Conservation (phyloP, 2,797 vertebrate species). For the Nyctalus aviator region DNA sequence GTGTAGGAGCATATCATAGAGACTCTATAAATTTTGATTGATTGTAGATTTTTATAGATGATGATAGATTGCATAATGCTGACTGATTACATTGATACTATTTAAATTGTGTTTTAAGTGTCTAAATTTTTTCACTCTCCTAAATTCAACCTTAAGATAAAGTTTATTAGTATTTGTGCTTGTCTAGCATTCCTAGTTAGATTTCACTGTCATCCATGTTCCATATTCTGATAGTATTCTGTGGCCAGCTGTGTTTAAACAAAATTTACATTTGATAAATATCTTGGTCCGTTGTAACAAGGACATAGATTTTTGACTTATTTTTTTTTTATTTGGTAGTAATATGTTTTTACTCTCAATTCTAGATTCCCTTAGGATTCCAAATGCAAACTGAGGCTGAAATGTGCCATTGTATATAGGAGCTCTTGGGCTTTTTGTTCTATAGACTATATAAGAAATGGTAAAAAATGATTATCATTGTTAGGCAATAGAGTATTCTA, state of each 20-base stretch:
- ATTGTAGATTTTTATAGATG: background rate
- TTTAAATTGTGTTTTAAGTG: conserved; percentile 1
- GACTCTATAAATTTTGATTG: background rate
- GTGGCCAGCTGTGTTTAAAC: background rate
- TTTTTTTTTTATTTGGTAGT: background rate
- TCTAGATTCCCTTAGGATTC: background rate
- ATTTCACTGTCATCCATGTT: background rate
- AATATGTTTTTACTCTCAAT: conserved; percentile 32
- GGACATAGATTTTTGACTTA: background rate
- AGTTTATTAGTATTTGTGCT: background rate
- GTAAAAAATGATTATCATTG: background rate
- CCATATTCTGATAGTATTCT: conserved; percentile 8
- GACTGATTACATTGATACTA: background rate
- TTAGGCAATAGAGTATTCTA: background rate
- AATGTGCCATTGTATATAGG: background rate
- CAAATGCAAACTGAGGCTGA: background rate
- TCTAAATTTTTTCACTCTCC: conserved; percentile 26
- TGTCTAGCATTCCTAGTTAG: background rate
- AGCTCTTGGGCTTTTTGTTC: background rate
- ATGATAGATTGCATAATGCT: background rate
- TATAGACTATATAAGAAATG: background rate
- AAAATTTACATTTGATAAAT: conserved; percentile 11
- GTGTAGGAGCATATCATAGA: background rate
- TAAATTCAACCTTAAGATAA: background rate
- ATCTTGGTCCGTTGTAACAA: background rate